phyloP scores from a whole-genome alignment of 2,888 invertebrate genomes.

The Athrips mouffetella region DNA sequence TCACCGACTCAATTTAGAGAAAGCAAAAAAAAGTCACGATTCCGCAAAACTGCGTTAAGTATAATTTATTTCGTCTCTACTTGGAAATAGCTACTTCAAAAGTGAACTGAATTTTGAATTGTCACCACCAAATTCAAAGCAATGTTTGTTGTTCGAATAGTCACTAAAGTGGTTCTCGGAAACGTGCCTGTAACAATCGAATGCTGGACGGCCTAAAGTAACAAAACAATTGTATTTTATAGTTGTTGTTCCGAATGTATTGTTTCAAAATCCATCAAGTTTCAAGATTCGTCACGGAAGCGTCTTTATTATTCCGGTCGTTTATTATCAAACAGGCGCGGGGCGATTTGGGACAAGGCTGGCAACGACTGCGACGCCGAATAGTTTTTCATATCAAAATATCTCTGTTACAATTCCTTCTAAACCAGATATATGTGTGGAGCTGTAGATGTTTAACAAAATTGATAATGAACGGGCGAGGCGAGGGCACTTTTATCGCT shows the following conservation, averaged over 20 bases:
- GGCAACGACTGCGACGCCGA: neutral
- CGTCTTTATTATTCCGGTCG: neutral
- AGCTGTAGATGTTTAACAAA: conserved; percentile 32
- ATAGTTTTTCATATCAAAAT: neutral
- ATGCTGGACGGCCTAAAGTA: neutral
- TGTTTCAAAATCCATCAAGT: conserved; percentile 9
- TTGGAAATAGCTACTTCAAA: neutral
- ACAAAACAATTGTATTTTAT: conserved; percentile 4
- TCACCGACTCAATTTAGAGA: neutral
- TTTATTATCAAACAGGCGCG: neutral
- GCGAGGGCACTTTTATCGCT: conserved; percentile 67
- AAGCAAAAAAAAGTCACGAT: conserved; percentile 17
- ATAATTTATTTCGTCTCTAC: neutral
- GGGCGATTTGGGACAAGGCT: conserved; percentile 15
- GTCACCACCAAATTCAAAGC: neutral
- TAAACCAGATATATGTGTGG: neutral
- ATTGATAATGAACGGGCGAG: conserved; percentile 61
- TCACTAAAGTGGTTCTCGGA: conserved; percentile 12
- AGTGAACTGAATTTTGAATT: too few relatives aligned
- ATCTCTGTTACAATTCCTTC: neutral
- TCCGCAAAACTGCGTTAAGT: conserved; percentile 4
- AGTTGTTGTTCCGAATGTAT: neutral
- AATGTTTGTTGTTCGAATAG: conserved; percentile 9
- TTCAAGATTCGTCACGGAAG: conserved; percentile 8
- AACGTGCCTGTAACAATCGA: conserved; percentile 4